Evolutionary conservation across 2,888 invertebrate species (phyloP).

Genomic region (Nymphalis urticae): DNA sequence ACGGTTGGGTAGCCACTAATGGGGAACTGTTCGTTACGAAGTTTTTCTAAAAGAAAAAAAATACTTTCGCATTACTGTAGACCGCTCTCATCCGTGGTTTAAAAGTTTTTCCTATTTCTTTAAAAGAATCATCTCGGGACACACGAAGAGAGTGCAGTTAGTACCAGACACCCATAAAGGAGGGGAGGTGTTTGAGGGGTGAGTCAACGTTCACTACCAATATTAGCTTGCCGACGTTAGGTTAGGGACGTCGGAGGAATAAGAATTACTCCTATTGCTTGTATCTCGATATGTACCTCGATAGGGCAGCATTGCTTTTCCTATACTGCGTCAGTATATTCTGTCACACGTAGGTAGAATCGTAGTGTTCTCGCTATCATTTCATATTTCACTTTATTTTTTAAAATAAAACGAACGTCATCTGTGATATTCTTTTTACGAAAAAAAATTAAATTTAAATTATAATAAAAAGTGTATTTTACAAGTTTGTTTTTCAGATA

Average conservation of each 20-base stretch:
- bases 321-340: slow-evolving; percentile 14
- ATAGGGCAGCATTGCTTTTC: slow-evolving; percentile 15
- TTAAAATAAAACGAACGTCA: background rate
- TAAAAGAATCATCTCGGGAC: slow-evolving; percentile 29
- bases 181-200: slow-evolving; percentile 20
- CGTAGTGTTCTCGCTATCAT: background rate
- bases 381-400: slow-evolving; percentile 5
- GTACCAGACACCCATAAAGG: slow-evolving; percentile 5
- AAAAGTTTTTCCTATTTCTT: slow-evolving; percentile 43
- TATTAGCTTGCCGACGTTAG: slow-evolving; percentile 58
- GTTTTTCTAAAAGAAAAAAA: slow-evolving; percentile 50
- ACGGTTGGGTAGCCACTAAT: slow-evolving; percentile 72
- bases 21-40: slow-evolving; percentile 61
- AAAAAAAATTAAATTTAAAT: background rate
- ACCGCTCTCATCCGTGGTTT: slow-evolving; percentile 50
- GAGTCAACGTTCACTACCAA: slow-evolving; percentile 50
- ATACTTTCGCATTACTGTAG: slow-evolving; percentile 49
- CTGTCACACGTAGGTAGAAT: slow-evolving; percentile 19
- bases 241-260: slow-evolving; percentile 52
- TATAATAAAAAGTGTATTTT: background rate
- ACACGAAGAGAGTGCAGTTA: background rate
- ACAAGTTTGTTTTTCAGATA: background rate
- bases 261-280: slow-evolving; percentile 47
- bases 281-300: slow-evolving; percentile 9
- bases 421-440: background rate